phyloP scores from a whole-genome alignment of 2,113 vertebrate species.

The Pterocles burchelli region DNA sequence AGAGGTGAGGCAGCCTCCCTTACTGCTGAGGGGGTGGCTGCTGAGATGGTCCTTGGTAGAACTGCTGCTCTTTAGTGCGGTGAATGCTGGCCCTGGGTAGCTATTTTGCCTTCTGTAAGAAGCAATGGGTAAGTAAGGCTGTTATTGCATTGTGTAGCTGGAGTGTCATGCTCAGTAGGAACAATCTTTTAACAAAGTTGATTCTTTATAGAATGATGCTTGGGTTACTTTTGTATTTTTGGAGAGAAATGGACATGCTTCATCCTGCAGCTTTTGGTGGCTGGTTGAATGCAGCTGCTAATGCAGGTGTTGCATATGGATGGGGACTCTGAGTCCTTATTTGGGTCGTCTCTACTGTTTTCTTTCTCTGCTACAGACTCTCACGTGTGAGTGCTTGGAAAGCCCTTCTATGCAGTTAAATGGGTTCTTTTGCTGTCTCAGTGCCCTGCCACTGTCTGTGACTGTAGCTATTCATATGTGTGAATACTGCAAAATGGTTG shows the following conservation, averaged over 20 bases:
- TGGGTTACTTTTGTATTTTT: neutral
- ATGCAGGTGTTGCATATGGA: rapidly evolving
- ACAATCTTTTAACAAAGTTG: neutral
- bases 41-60: neutral
- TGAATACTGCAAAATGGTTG: neutral
- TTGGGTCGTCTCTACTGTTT: neutral
- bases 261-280: neutral
- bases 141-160: neutral
- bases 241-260: neutral
- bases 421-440: neutral
- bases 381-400: neutral
- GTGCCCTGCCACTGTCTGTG: neutral
- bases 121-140: neutral
- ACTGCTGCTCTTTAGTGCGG: neutral
- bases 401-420: neutral
- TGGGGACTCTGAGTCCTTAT: neutral
- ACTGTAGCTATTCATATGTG: neutral
- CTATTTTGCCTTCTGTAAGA: neutral
- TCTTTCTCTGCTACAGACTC: neutral
- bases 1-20: rapidly evolving
- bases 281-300: neutral
- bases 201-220: neutral
- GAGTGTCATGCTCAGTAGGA: neutral
- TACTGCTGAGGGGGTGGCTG: rapidly evolving
- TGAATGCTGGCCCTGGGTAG: neutral